Evolutionary conservation across 2,113 vertebrate species (phyloP).

Genomic region (Phalacrocorax aristotelis): DNA sequence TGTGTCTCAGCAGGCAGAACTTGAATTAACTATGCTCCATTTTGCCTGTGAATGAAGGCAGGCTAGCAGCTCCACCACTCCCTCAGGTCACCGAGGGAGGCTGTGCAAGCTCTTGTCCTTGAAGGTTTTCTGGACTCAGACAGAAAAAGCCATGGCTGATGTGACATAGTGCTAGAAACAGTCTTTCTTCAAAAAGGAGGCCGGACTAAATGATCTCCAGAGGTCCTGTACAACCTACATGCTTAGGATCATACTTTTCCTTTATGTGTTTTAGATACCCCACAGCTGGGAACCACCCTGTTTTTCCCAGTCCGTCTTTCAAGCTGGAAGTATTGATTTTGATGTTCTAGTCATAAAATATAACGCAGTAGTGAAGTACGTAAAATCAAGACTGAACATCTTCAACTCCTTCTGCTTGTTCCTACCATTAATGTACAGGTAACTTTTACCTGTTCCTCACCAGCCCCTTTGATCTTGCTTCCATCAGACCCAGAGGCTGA

Average conservation of each 20-base stretch:
- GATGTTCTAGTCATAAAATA: neutral
- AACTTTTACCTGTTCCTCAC: neutral
- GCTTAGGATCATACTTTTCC: neutral
- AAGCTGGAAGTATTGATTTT: neutral
- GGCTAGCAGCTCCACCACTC: neutral
- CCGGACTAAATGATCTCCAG: neutral
- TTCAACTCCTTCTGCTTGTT: neutral
- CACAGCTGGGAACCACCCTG: neutral
- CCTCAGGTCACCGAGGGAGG: neutral
- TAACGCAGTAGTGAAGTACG: neutral
- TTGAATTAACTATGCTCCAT: constrained; percentile 15
- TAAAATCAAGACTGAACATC: neutral
- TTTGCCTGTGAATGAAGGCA: neutral
- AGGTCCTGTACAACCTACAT: neutral
- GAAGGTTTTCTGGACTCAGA: neutral
- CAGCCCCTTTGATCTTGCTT: neutral
- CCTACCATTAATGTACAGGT: neutral
- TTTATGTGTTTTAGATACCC: neutral
- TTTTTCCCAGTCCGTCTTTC: neutral
- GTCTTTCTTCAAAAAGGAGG: neutral
- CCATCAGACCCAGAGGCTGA: neutral
- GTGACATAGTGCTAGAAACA: neutral
- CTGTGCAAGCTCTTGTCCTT: neutral
- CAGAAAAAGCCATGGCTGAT: neutral
- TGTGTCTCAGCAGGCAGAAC: neutral